Base-by-base conservation (phyloP, 2,797 vertebrate species). In the Sylvia borin region DNA sequence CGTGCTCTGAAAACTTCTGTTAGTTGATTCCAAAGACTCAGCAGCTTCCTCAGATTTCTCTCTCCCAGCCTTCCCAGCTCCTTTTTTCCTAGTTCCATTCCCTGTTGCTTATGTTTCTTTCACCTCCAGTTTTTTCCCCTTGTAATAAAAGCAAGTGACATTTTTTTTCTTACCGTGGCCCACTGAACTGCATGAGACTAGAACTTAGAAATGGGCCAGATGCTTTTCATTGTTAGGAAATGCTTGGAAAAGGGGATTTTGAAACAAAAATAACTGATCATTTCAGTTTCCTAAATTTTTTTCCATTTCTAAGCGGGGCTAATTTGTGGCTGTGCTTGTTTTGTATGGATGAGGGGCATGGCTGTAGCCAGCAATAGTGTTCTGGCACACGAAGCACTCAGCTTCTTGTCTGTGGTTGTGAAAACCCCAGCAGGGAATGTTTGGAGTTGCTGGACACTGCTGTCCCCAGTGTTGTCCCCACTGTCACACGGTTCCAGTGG, bases 1-100 rank as follows among this genome's bases (percentile, higher is more conserved):
- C 4, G 36, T 89, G 86, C 75, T 91, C 43, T 82, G 91, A 95
- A 87, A 93, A 70, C 86, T 93, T 72, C 76, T 90, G 34, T 58
- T 77, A 43, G 65, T 53, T 82, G 50, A 72, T 89, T 85, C 9
- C 20, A 29, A 68, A 84, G 50, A 15, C 58, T 85, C 42, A 27
- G 26, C 43, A 55, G 61, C 58, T 54, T 93, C 61, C 31, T 67
- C 57, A 81, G 45, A 54, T 51, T 91, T 75, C 82, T 90, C 22
- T 90, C 34, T 85, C 53, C 51, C 2, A 6, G 42, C 27, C 60
- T 79, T 66, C 82, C 50, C 25, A 31, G 18, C 67, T 92, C 65
- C 57, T 77, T 82, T 36, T 45, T 54, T 32, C 57, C 17, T 47
- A 54, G 26, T 74, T 92, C 40, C 27, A 18, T 88, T 90, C 55